A percentile compares a stretch with the other conserved stretches of the same genome.
phyloP scores from a whole-genome alignment of 2,888 invertebrate species.

The Eupithecia vulgata region DNA sequence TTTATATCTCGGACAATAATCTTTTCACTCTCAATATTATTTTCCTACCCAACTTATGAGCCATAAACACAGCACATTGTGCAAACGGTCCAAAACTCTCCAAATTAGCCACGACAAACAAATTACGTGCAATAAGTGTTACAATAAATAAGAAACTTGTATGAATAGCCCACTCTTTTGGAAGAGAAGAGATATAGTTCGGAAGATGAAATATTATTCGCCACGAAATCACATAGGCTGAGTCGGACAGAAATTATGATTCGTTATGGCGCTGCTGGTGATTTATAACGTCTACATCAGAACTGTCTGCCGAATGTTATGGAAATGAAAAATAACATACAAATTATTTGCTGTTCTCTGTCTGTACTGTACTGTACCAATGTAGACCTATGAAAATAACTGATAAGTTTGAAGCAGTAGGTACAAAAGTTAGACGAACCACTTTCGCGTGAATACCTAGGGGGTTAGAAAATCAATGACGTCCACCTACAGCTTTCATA shows the following conservation, averaged over 20 bases:
- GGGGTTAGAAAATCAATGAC: too few relatives aligned
- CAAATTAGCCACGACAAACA: conserved; percentile 19
- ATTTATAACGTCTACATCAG: conserved; percentile 13
- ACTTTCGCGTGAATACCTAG: too few relatives aligned
- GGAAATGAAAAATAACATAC: not conserved
- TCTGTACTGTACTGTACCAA: too few relatives aligned
- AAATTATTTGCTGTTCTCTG: not conserved
- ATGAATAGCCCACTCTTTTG: conserved; percentile 12
- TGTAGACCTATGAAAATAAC: not conserved
- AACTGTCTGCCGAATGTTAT: not conserved
- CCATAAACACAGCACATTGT: not conserved
- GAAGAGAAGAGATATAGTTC: conserved; percentile 15
- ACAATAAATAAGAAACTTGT: conserved; percentile 22
- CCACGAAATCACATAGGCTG: conserved; percentile 23
- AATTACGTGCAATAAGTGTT: conserved; percentile 10
- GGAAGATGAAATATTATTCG: conserved; percentile 19
- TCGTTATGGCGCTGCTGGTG: conserved; percentile 17
- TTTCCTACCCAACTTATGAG: not conserved
- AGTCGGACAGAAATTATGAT: conserved; percentile 23
- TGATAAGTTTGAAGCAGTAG: not conserved
- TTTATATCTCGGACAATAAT: not conserved
- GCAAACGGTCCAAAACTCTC: not conserved
- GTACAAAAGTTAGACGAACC: not conserved
- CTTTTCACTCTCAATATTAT: not conserved
- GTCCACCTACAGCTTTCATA: too few relatives aligned